phyloP scores from a whole-genome alignment of 2,113 vertebrate genomes.

The Hylia prasina region DNA sequence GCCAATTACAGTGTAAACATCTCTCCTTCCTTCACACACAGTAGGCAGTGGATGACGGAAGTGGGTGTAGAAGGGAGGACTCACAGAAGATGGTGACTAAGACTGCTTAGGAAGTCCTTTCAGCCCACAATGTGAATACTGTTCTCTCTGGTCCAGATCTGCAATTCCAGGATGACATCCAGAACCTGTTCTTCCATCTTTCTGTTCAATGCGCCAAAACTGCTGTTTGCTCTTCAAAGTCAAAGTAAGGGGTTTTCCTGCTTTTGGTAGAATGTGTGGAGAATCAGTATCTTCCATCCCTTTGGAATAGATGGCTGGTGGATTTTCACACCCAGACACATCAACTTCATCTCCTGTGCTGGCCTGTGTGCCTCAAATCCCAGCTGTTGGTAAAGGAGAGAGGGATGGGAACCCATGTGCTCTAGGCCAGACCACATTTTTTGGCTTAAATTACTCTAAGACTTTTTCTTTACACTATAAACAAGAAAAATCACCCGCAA shows the following conservation, averaged over 20 bases:
- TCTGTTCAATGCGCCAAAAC: not conserved
- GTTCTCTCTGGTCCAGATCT: not conserved
- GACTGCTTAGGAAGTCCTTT: not conserved
- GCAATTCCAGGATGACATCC: not conserved
- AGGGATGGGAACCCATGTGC: not conserved
- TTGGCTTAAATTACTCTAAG: not conserved
- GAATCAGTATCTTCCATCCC: accelerated
- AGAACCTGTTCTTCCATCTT: not conserved
- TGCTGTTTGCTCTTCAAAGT: not conserved
- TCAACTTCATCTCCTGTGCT: not conserved
- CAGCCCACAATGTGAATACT: not conserved
- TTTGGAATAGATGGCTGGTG: not conserved
- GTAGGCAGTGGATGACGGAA: not conserved
- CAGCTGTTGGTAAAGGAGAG: not conserved
- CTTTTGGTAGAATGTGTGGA: not conserved
- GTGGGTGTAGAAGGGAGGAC: not conserved
- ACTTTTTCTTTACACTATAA: not conserved
- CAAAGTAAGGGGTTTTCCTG: not conserved
- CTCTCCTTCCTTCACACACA: not conserved
- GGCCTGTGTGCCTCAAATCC: not conserved
- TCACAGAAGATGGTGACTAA: not conserved
- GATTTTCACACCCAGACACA: not conserved
- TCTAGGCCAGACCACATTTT: not conserved
- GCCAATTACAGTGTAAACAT: not conserved
- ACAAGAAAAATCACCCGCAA: not conserved